These are phyloP conservation scores for Siniperca obscura DNA, from an alignment of 2,797 vertebrate species.

Conservation along the genomic window DNA sequence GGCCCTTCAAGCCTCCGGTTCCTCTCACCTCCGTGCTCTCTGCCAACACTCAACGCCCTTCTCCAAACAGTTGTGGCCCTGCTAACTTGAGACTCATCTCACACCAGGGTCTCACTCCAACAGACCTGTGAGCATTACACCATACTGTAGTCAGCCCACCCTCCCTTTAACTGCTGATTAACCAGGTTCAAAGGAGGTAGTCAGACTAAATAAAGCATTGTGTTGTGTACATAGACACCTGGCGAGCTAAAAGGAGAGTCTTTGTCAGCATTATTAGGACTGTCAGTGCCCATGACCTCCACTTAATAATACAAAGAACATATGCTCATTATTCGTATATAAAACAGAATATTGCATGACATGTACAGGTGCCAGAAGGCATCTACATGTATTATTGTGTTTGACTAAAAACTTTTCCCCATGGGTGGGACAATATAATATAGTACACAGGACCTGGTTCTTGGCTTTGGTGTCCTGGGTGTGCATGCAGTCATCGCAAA, in stretches of 20 bases:
- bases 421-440: neutral
- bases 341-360: neutral
- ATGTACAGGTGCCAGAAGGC: neutral
- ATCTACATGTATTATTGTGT: neutral
- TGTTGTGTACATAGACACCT: constrained; percentile 51
- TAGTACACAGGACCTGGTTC: neutral
- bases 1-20: constrained; percentile 62
- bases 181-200: constrained; percentile 47
- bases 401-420: neutral
- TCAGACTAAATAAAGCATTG: constrained; percentile 52
- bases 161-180: constrained; percentile 34
- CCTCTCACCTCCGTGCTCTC: constrained; percentile 71
- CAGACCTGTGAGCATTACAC: constrained; percentile 73
- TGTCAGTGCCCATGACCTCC: constrained; percentile 27
- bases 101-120: constrained; percentile 74
- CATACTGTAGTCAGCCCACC: constrained; percentile 24
- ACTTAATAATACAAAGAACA: constrained; percentile 34
- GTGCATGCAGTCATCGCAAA: neutral
- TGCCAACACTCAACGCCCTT: constrained; percentile 75
- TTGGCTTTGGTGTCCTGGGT: neutral
- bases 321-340: constrained; percentile 3
- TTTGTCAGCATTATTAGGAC: constrained; percentile 48
- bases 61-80: constrained; percentile 73
- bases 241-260: constrained; percentile 36
- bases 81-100: constrained; percentile 76